Evolutionary conservation across 2,113 vertebrate genomes (phyloP), one percentile per base, ranked within the genome.

Genomic region (Sinosuthora webbiana): DNA sequence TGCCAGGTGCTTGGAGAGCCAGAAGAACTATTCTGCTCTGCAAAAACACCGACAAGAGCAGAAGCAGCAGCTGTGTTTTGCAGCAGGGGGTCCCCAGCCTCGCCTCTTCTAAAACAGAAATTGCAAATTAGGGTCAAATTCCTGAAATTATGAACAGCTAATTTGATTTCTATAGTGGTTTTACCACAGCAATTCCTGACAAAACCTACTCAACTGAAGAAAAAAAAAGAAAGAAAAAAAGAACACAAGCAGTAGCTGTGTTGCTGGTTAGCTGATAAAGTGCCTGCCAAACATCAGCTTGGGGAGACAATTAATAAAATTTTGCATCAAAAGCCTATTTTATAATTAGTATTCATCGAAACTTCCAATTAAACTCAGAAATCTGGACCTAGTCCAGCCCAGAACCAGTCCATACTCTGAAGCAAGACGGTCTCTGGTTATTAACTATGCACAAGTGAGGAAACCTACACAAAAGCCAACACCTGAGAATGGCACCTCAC

Each of bases 61-160:
- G 47, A 73, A 87, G 84, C 24, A 86, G 91, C 90, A 97, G 88
- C 96, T 98, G 93, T 74, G 83, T 74, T 95, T 95, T 94, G 84
- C 25, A 93, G 91, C 70, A 92, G 35, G 42, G 47, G 55, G 73
- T 74, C 60, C 76, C 68, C 79, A 95, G 80, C 42, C 82, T 77
- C 13, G 1, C 49, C 71, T 87, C 68, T 91, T 96, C 45, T 41
- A 67, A 90, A 96, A 64, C 17, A 92, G 63, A 94, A 95, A 94
- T 91, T 86, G 80, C 80, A 97, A 97, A 95, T 89, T 15, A 80
- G 47, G 82, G 70, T 31, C 90, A 84, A 95, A 89, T 93, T 90
- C 79, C 87, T 80, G 39, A 75, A 95, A 96, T 92, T 95, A 45
- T 80, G 87, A 93, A 93, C 83, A 90, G 84, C 63, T 93, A 59